phyloP scores from a whole-genome alignment of 2,888 invertebrate genomes.

The Ypsolopha sequella region DNA sequence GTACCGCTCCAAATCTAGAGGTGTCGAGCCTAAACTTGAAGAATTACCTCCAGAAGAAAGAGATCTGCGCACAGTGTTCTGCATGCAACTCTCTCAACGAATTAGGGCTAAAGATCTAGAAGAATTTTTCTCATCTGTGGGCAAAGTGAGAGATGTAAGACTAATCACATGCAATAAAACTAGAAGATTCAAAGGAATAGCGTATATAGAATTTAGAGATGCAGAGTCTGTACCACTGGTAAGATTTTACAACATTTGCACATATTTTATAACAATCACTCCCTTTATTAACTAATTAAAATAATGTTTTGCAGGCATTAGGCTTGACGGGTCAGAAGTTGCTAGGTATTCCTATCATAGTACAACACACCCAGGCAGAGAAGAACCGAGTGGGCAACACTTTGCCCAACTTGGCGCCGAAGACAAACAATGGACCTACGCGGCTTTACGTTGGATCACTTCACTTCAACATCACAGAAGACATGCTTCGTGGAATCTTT shows the following conservation, averaged over 20 bases:
- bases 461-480: conserved; percentile 98
- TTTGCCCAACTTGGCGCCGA: conserved; percentile 86
- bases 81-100: conserved; percentile 97
- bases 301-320: conserved; percentile 77
- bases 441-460: conserved; percentile 97
- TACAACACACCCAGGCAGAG: conserved; percentile 97
- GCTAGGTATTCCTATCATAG: conserved; percentile 95
- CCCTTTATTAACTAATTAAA: background rate
- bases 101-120: conserved; percentile 95
- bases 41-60: conserved; percentile 96
- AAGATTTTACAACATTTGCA: conserved; percentile 32
- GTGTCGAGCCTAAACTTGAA: conserved; percentile 71
- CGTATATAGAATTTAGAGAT: conserved; percentile 99
- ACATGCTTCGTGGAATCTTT: conserved; percentile 98
- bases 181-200: conserved; percentile 97
- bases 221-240: conserved; percentile 96
- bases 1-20: conserved; percentile 58
- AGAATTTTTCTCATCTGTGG: conserved; percentile 99
- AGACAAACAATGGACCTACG: conserved; percentile 94
- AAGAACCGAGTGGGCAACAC: conserved; percentile 93
- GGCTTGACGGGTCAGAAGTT: conserved; percentile 96
- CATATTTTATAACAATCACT: background rate
- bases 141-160: conserved; percentile 97
- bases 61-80: conserved; percentile 98
- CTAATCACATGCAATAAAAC: conserved; percentile 99